Conservation (phyloP, 2,113 vertebrate species). For the Ardeotis arabs region DNA sequence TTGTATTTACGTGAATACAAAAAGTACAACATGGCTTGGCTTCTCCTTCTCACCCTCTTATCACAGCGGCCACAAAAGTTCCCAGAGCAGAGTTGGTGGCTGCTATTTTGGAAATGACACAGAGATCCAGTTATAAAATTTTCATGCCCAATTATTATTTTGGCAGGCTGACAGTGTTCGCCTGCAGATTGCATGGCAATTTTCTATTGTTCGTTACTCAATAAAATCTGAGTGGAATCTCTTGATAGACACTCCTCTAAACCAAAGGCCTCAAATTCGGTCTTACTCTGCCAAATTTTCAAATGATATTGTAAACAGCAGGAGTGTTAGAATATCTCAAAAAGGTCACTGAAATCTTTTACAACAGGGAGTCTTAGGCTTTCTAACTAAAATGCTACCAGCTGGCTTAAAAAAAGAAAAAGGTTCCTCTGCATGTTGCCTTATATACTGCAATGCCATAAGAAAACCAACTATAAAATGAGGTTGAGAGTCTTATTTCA, state of each 20-base stretch:
- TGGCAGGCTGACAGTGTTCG: not conserved
- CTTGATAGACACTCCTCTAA: slow-evolving; percentile 1
- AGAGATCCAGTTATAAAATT: slow-evolving; percentile 39
- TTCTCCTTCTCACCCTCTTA: slow-evolving; percentile 19
- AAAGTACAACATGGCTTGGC: not conserved
- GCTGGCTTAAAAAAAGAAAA: not conserved
- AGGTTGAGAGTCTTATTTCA: slow-evolving; percentile 3
- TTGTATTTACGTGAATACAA: not conserved
- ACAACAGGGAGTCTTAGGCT: not conserved
- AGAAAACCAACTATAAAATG: not conserved
- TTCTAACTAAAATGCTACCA: slow-evolving; percentile 15
- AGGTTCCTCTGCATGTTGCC: not conserved
- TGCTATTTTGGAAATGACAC: slow-evolving; percentile 34
- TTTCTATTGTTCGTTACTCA: slow-evolving; percentile 55
- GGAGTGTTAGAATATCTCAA: slow-evolving; percentile 1
- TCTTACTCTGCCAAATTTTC: slow-evolving; percentile 36
- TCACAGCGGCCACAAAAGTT: not conserved
- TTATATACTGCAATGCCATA: not conserved
- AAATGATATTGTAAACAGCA: slow-evolving; percentile 32
- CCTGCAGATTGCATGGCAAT: slow-evolving; percentile 50
- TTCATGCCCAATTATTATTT: slow-evolving; percentile 61
- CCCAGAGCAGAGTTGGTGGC: slow-evolving; percentile 22
- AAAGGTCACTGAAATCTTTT: slow-evolving; percentile 42
- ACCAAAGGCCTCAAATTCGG: slow-evolving; percentile 23
- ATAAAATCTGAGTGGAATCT: slow-evolving; percentile 52